Evolutionary conservation across 2,888 invertebrate species (phyloP).

Genomic region (Diadegma fenestrale): DNA sequence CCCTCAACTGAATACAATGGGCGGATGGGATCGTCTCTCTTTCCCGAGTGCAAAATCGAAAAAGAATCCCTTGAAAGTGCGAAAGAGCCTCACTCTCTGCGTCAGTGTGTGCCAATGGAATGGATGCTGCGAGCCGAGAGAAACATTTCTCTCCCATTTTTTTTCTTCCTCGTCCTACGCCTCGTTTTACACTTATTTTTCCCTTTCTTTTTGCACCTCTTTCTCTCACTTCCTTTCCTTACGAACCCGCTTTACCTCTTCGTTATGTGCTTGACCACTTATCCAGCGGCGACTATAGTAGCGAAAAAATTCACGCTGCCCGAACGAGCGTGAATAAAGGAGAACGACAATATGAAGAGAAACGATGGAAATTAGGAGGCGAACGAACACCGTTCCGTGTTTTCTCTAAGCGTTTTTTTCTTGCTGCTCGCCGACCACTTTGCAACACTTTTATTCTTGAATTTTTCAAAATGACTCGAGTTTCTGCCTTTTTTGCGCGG

Average conservation of each 20-base stretch:
- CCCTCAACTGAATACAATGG: conserved; percentile 66
- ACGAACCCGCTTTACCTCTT: conserved; percentile 28
- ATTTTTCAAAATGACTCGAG: conserved; percentile 13
- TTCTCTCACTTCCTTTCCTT: conserved; percentile 37
- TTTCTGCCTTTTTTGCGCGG: conserved; percentile 11
- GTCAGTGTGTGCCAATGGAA: conserved; percentile 48
- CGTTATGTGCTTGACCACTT: conserved; percentile 54
- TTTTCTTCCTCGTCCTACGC: conserved; percentile 35
- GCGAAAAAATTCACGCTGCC: conserved; percentile 16
- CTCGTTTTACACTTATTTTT: conserved; percentile 26
- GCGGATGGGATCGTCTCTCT: conserved; percentile 46
- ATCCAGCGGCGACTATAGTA: conserved; percentile 5
- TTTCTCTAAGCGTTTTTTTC: conserved; percentile 20
- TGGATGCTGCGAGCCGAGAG: conserved; percentile 45
- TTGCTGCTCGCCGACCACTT: background rate
- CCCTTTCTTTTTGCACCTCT: conserved; percentile 25
- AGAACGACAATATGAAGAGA: conserved; percentile 35
- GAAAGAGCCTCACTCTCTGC: conserved; percentile 47
- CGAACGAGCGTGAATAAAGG: conserved; percentile 38
- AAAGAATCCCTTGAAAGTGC: conserved; percentile 53
- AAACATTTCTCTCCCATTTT: conserved; percentile 31
- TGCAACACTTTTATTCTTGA: conserved; percentile 33
- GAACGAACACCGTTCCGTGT: conserved; percentile 60
- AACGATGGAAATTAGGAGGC: conserved; percentile 41
- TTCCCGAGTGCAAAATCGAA: conserved; percentile 47